These are phyloP conservation scores for Venustaconcha ellipsiformis DNA, from an alignment of 1,140 invertebrate genomes.

Conservation along the genomic window DNA sequence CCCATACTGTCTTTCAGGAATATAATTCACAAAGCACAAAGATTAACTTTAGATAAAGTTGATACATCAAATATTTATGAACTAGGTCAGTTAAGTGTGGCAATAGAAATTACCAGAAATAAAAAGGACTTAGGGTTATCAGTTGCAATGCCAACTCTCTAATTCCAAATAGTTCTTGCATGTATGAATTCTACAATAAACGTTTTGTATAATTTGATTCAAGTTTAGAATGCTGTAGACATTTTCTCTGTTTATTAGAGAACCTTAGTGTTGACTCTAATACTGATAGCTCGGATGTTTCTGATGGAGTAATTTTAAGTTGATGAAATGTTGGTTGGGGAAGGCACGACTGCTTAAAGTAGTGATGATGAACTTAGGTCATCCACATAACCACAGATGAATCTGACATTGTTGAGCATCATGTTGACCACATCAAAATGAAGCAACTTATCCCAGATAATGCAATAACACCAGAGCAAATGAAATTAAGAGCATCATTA, in stretches of 20 bases:
- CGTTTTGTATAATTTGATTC: neutral
- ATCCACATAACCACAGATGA: no score
- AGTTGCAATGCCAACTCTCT: no score
- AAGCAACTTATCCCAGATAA: no score
- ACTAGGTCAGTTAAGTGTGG: constrained; percentile 31
- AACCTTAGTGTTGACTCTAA: neutral
- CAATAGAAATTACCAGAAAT: constrained; percentile 8
- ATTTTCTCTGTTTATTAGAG: neutral
- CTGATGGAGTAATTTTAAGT: no score
- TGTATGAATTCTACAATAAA: constrained; percentile 31
- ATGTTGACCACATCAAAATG: no score
- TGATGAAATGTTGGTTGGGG: no score
- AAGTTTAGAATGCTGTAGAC: constrained; percentile 21
- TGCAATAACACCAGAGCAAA: no score
- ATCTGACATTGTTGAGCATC: no score
- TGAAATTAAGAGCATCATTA: no score
- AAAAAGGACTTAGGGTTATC: constrained; percentile 1
- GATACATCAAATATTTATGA: constrained; percentile 17
- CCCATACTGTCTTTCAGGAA: constrained; percentile 23
- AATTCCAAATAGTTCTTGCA: constrained; percentile 2
- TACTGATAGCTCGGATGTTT: no score
- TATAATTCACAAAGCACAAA: constrained; percentile 28
- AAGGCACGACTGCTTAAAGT: no score
- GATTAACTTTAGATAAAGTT: constrained; percentile 20
- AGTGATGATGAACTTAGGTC: no score